A percentile compares a stretch with the other conserved stretches of the same genome.
Conservation (phyloP, 2,888 invertebrate species). For the Caenorhabditis becei region DNA sequence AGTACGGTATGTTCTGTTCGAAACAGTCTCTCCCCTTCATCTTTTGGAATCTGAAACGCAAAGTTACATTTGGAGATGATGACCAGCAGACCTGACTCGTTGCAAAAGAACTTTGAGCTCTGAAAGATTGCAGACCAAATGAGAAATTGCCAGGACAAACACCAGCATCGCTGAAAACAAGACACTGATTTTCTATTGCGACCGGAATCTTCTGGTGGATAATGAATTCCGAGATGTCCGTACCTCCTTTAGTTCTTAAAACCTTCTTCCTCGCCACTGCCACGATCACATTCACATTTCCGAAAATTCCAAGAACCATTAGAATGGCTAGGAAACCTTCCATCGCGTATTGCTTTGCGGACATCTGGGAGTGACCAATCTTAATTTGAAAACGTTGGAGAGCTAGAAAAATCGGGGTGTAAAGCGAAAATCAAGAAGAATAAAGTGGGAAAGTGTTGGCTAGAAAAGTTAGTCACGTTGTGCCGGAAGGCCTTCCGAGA, state of each 20-base stretch:
- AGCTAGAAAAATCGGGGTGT: neutral
- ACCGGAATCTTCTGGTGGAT: neutral
- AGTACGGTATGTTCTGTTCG: conserved; percentile 36
- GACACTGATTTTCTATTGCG: neutral
- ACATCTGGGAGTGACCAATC: neutral
- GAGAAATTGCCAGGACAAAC: conserved; percentile 38
- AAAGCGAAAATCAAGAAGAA: neutral
- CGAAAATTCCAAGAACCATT: conserved; percentile 43
- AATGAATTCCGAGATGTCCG: no score
- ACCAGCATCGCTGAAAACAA: conserved; percentile 50
- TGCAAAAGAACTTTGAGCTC: conserved; percentile 34
- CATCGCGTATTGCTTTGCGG: conserved; percentile 29
- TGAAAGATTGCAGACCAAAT: conserved; percentile 39
- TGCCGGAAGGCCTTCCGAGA: neutral
- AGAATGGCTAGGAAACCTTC: conserved; percentile 29
- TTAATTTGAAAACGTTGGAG: neutral
- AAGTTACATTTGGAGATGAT: neutral
- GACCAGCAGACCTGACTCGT: conserved; percentile 21
- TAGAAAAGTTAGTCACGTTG: conserved; percentile 2
- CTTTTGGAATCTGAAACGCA: conserved; percentile 24
- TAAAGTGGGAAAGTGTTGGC: neutral
- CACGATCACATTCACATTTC: conserved; percentile 47
- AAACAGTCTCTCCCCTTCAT: conserved; percentile 42
- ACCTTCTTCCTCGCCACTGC: conserved; percentile 45
- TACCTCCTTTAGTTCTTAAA: conserved; percentile 48